These are phyloP conservation scores for Catostomus latipinnis DNA, from an alignment of 2,797 vertebrate genomes.

Conservation along the genomic window DNA sequence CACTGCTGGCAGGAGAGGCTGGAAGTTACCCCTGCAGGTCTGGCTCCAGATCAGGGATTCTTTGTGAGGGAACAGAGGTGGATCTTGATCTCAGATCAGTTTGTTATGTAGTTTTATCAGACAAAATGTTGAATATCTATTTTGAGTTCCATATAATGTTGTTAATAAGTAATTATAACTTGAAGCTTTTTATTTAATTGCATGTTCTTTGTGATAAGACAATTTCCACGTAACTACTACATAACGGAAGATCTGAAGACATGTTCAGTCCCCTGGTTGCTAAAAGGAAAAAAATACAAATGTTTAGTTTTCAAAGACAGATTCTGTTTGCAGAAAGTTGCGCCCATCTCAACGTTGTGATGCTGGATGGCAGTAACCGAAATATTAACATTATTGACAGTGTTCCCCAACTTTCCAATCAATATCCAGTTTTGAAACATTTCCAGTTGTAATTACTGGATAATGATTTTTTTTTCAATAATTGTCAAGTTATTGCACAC, in stretches of 20 bases:
- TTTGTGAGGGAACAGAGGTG: conserved; percentile 13
- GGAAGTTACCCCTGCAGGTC: conserved; percentile 47
- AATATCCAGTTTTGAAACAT: too few relatives aligned
- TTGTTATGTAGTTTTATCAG: conserved; percentile 39
- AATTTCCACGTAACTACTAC: not conserved
- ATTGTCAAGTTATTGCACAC: too few relatives aligned
- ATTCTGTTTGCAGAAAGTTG: too few relatives aligned
- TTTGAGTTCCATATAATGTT: conserved; percentile 6
- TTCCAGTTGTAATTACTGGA: too few relatives aligned
- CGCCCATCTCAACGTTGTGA: too few relatives aligned
- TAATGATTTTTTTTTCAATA: too few relatives aligned
- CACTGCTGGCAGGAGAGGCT: conserved; percentile 38
- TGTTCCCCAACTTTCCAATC: too few relatives aligned
- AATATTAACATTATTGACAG: too few relatives aligned
- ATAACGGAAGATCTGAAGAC: not conserved
- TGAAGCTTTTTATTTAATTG: not conserved
- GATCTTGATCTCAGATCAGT: conserved; percentile 26
- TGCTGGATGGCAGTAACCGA: too few relatives aligned
- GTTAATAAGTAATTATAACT: conserved; percentile 4
- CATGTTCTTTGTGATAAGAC: not conserved
- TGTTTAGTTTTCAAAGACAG: too few relatives aligned
- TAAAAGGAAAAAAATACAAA: not conserved
- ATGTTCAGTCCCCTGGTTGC: not conserved
- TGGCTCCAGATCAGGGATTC: conserved; percentile 29
- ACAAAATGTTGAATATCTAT: not conserved